Evolutionary conservation across 37 sponge, comb jelly and placozoan species (phyloP), one percentile per base, ranked within the genome.

Genomic region (Hormiphora californensis): DNA sequence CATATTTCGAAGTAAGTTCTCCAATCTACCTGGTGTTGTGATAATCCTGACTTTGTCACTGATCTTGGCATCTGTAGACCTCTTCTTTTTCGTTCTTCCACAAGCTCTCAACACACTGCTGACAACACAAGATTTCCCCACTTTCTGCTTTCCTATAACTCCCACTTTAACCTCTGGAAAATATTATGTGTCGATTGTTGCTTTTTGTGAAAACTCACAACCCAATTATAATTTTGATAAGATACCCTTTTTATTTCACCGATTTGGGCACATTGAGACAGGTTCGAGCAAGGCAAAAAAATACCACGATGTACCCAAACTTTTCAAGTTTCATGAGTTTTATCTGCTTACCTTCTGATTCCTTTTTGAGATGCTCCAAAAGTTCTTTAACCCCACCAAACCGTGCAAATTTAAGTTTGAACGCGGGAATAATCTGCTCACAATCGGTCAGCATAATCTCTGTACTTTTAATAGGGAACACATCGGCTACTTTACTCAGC

Each of bases 311-410:
- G n/a, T n/a, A n/a, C n/a, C n/a, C n/a, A n/a, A n/a, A n/a, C n/a
- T n/a, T n/a, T n/a, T n/a, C n/a, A n/a, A n/a, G n/a, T n/a, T n/a
- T n/a, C n/a, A n/a, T n/a, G n/a, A n/a, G n/a, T n/a, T n/a, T n/a
- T n/a, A n/a, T n/a, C n/a, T n/a, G n/a, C n/a, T n/a, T n/a, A n/a
- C n/a, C n/a, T n/a, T n/a, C n/a, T n/a, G n/a, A n/a, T n/a, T n/a
- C 7, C 3, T 73, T 19, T 41, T 73, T 73, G 1, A 73, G 35
- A 36, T 73, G 32, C 17, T 9, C 8, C 81, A 73, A 17, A 40
- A 73, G 44, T 32, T 43, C 46, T 73, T 73, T 73, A 1, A 36
- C 81, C 12, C 81, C 81, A 40, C 81, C 81, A 73, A 73, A 73
- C 23, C 81, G 40, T 21, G 81, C 32, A 3, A 73, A 21, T n/a